Percentiles rank a stretch among this genome's conserved stretches.
These are phyloP conservation scores for Lutraria lutraria DNA, from an alignment of 2,888 invertebrate genomes.

Conservation along the genomic window DNA sequence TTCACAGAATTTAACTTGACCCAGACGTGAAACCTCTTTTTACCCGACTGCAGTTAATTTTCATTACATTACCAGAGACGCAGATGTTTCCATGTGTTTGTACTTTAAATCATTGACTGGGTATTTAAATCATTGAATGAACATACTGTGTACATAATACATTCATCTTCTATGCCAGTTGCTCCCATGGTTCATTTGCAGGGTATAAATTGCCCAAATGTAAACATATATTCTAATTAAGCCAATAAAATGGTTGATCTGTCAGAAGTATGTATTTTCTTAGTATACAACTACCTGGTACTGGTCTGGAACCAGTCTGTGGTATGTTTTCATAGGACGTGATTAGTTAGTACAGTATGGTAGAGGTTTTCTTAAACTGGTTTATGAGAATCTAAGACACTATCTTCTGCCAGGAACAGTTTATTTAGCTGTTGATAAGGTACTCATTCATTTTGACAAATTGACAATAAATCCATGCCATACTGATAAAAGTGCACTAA, in stretches of 20 bases:
- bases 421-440: slow-evolving; percentile 54
- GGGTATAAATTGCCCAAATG: slow-evolving; percentile 39
- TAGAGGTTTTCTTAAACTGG: background rate
- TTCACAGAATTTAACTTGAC: too few species aligned
- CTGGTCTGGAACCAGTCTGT: background rate
- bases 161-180: slow-evolving; percentile 32
- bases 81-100: background rate
- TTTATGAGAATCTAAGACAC: slow-evolving; percentile 24
- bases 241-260: slow-evolving; percentile 32
- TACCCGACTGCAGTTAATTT: background rate
- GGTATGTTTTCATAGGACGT: background rate
- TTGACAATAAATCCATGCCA: slow-evolving; percentile 66
- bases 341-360: background rate
- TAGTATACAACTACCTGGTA: slow-evolving; percentile 19
- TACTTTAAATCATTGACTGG: background rate
- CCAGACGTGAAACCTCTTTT: background rate
- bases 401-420: slow-evolving; percentile 54
- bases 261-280: slow-evolving; percentile 22
- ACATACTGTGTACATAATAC: background rate
- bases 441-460: slow-evolving; percentile 61
- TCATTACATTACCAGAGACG: background rate
- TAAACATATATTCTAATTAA: slow-evolving; percentile 52
- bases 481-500: slow-evolving; percentile 45
- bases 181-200: slow-evolving; percentile 28
- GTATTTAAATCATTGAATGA: slow-evolving; percentile 16